Base-by-base conservation (phyloP, 2,888 invertebrate species). In the Cryptocheilus praepositus region DNA sequence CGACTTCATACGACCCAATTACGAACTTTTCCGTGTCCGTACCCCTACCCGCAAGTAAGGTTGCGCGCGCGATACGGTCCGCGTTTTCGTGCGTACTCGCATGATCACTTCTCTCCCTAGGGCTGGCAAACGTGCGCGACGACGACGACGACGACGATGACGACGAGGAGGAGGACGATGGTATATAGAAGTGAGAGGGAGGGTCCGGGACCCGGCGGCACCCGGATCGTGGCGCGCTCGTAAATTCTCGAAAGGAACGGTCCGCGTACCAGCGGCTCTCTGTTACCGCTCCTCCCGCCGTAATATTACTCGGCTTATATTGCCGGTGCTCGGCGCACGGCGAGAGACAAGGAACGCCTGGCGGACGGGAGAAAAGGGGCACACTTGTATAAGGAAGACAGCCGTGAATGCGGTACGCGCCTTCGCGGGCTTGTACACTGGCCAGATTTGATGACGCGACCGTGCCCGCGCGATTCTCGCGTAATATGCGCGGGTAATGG, bases 281-380 rank as follows among this genome's bases (percentile, higher is more conserved):
- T 76, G 78, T 79, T 79, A 79, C 78, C 76, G 76, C 76, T 76
- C 79, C 76, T 74, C 76, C 79, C 79, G 79, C 36, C 79, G 79
- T 79, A 79, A 79, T 79, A 79, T 79, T 79, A 79, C 78, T 78
- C 78, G 78, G 79, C 76, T 78, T 78, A 78, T 78, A 78, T 78
- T 79, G 78, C 79, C 66, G 36, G 36, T 36, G 36, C 36, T 36
- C 36, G 1, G 25, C 36, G 3, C 36, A 7, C 4, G 8, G 13
- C 36, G 36, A 36, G 36, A 11, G 36, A 36, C 36, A 36, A 36
- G 36, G 36, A 36, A 36, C 54, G 64, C 72, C 70, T 67, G 65
- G 64, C 62, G 72, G 76, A 68, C 73, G 64, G 77, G 61, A 45
- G 66, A 53, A 67, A 66, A 71, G 64, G 46, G 62, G 44, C 64